Conservation (phyloP, 2,113 vertebrate species). For the Sinocyclocheilus maitianheensis region DNA sequence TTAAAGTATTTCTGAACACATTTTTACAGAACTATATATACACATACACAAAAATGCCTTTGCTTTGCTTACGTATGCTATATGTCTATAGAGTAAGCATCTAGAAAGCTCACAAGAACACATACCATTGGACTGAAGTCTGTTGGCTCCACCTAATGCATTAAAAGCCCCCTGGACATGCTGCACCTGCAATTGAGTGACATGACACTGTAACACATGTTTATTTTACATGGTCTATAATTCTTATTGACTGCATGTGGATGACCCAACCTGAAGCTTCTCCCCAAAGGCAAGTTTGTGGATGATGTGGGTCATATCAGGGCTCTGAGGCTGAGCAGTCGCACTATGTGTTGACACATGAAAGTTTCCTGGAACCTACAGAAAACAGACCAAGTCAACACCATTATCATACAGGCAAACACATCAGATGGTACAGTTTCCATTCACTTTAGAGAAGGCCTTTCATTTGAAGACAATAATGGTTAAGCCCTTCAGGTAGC, state of each 20-base stretch:
- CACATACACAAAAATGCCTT: no score
- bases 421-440: not conserved
- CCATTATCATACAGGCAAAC: slow-evolving; percentile 6
- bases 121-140: slow-evolving; percentile 91
- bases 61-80: not conserved
- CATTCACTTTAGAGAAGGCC: not conserved
- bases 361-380: slow-evolving; percentile 96
- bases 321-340: slow-evolving; percentile 93
- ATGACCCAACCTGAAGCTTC: slow-evolving; percentile 81
- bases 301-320: slow-evolving; percentile 96
- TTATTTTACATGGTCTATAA: not conserved
- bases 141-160: slow-evolving; percentile 90
- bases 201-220: not conserved
- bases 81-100: not conserved
- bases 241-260: not conserved
- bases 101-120: slow-evolving; percentile 52
- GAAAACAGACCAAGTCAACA: slow-evolving; percentile 33
- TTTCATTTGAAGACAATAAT: not conserved
- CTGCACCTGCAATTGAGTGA: slow-evolving; percentile 78
- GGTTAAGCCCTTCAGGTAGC: not conserved
- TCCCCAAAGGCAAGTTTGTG: slow-evolving; percentile 96
- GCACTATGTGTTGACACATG: slow-evolving; percentile 98
- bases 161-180: slow-evolving; percentile 96
- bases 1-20: no score
- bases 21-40: no score